Percentiles rank a stretch among this genome's conserved stretches.
phyloP scores from a whole-genome alignment of 2,888 invertebrate genomes.

The Atethmia centrago region DNA sequence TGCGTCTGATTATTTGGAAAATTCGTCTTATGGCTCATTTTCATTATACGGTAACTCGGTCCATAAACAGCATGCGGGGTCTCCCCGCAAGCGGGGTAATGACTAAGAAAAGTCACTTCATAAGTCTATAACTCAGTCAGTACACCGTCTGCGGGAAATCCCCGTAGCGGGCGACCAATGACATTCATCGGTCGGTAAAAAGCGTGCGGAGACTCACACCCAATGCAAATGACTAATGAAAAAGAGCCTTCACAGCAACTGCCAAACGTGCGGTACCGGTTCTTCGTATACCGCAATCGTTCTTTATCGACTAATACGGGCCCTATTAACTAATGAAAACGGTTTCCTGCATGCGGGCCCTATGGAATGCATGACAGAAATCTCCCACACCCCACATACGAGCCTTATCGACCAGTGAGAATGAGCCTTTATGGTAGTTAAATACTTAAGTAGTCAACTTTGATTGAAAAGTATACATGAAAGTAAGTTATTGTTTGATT shows the following conservation, averaged over 20 bases:
- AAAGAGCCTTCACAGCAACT: background rate
- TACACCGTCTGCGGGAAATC: background rate
- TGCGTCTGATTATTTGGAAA: too few species aligned
- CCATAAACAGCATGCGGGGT: too few species aligned
- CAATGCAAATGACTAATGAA: background rate
- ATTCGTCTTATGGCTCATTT: background rate
- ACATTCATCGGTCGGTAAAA: background rate
- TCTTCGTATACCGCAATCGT: background rate
- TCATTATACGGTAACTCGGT: background rate
- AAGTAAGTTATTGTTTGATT: background rate
- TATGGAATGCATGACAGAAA: background rate
- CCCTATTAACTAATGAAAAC: too few species aligned
- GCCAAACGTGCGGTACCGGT: background rate
- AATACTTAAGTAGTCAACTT: too few species aligned
- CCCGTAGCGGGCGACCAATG: background rate
- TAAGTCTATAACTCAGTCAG: background rate
- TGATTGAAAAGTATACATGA: background rate
- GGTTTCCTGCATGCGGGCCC: too few species aligned
- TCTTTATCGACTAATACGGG: background rate
- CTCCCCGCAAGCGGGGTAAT: too few species aligned
- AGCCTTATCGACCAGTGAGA: background rate
- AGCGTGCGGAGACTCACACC: background rate
- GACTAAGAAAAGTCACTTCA: too few species aligned
- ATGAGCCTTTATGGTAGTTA: background rate
- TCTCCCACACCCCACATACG: background rate